Base-by-base conservation (phyloP, 1,140 invertebrate genomes). In the Lordiphosa mommai region DNA sequence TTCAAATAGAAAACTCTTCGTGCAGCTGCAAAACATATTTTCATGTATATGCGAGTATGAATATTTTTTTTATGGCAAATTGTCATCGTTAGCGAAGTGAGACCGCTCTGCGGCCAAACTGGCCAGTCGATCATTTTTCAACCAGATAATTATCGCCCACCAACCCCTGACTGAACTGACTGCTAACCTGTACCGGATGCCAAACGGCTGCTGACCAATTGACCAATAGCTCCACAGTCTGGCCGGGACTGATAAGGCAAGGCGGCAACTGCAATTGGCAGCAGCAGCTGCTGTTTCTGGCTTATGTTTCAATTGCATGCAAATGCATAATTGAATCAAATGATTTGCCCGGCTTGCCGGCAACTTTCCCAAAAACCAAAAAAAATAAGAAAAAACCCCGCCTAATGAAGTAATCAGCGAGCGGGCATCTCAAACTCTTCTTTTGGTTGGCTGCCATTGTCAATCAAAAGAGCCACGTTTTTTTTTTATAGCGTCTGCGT, bases 321-420 rank as follows among this genome's bases (percentile, higher is more conserved):
- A 82, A 76, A 80, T 80, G 66, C 44, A 84, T 80, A 84, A 82
- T 82, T 80, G 76, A 80, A 80, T 80, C 60, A 74, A 80, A 82
- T 74, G 61, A 41, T 52, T 38, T 57, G n/a, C n/a, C 70, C 36
- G 17, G 30, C 56, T 51, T 56, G 47, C 37, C 20, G 34, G 32
- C 49, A 59, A 60, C 46, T 50, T 49, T 40, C 23, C 7, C 44
- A 50, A 20, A 40, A 40, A 5, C 33, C 3, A 38, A 17, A 27
- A 10, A 34, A 17, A 13, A 13, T 14, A 30, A 52, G 16, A 47
- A 69, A 66, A 47, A 61, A 14, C 69, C 59, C 59, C 49, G 61
- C 61, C 76, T 76, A 80, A 80, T 80, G 76, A 80, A 80, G 76
- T 71, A 80, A 82, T 80, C 76, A 80, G 63, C 76, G 66, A 52